Evolutionary conservation across 2,113 vertebrate genomes (phyloP).

Genomic region (Catharus minimus): DNA sequence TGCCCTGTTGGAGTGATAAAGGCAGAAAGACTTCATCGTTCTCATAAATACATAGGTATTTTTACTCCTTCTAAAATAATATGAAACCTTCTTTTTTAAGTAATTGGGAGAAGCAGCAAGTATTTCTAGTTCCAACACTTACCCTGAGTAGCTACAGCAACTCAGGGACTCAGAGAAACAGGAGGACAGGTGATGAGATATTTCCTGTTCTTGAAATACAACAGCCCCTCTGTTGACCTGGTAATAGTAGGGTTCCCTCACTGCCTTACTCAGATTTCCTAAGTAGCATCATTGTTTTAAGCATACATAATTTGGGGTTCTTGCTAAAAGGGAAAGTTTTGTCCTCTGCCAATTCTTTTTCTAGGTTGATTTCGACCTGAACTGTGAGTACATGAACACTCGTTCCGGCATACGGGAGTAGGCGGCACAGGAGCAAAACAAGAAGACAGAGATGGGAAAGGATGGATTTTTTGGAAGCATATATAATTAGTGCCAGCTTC

Average conservation of each 20-base stretch:
- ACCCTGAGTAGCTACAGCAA: background rate
- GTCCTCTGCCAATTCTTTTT: background rate
- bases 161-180: background rate
- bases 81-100: background rate
- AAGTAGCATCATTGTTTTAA: background rate
- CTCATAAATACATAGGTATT: background rate
- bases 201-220: background rate
- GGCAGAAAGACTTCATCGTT: background rate
- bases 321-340: background rate
- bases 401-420: background rate
- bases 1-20: background rate
- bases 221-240: background rate
- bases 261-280: background rate
- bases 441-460: background rate
- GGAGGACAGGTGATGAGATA: background rate
- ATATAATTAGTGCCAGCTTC: background rate
- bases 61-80: background rate
- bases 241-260: background rate
- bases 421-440: background rate
- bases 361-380: conserved; percentile 21
- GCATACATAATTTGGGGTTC: background rate
- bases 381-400: background rate
- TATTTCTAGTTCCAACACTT: background rate
- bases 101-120: background rate
- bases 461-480: background rate